Evolutionary conservation across 1,140 invertebrate genomes (phyloP).

Genomic region (Scaptodrosophila lebanonensis): DNA sequence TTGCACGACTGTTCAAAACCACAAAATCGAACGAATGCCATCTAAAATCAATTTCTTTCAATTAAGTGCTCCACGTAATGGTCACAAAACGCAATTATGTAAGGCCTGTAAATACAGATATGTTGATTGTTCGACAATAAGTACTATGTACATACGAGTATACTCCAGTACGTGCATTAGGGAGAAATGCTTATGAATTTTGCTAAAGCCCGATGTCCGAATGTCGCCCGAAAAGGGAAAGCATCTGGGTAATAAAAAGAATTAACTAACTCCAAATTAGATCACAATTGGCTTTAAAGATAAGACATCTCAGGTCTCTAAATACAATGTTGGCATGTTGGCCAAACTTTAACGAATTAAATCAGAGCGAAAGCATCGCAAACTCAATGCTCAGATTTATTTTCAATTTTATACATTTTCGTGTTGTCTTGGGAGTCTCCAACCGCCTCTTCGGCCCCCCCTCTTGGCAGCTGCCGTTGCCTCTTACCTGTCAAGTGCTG

Average conservation of each 20-base stretch:
- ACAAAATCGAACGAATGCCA: constrained; percentile 37
- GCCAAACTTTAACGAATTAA: constrained; percentile 11
- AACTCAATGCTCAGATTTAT: no score
- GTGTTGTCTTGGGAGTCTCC: no score
- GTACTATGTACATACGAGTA: constrained; percentile 51
- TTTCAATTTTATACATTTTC: no score
- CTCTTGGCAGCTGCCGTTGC: no score
- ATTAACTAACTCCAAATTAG: no score
- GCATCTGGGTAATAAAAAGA: no score
- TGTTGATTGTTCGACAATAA: constrained; percentile 38
- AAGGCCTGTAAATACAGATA: constrained; percentile 20
- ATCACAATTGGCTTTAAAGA: constrained; percentile 18
- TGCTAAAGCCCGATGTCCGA: no score
- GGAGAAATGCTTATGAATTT: constrained; percentile 36
- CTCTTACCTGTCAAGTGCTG: no score
- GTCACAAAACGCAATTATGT: constrained; percentile 48
- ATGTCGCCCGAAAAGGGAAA: no score
- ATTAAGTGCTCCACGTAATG: constrained; percentile 44
- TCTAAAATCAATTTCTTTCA: constrained; percentile 68
- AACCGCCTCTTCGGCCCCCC: no score
- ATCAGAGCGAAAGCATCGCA: constrained; percentile 52
- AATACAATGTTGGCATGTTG: constrained; percentile 31
- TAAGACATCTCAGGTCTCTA: constrained; percentile 5
- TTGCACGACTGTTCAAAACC: no score
- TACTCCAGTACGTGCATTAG: constrained; percentile 31